Base-by-base conservation (phyloP, 1,140 invertebrate species). In the Drosophila lacertosa region DNA sequence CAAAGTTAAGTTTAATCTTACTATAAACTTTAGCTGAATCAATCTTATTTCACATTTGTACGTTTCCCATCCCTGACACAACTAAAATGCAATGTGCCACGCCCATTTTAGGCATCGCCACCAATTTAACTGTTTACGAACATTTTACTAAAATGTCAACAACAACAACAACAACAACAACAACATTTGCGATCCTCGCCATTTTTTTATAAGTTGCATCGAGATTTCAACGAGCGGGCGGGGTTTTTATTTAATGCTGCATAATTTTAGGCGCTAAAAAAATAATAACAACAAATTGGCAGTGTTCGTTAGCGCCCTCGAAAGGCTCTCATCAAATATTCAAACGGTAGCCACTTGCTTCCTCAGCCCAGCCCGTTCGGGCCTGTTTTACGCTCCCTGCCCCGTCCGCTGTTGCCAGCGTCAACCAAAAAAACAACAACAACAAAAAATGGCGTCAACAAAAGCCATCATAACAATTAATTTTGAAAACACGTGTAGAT, bases 401-500 rank as follows among this genome's bases (percentile, higher is more conserved):
- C 2, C 13, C 2, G 1, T 22, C 62, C 42, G 57, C 18, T 45
- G 18, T 16, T n/a, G 20, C 10, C 22, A 54, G 64, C 42, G 58
- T 29, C 29, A 63, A 67, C 39, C 35, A 18, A 11, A 60, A 79
- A 37, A 53, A 59, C 26, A 39, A 4, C 48, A 71, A 24, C 40
- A 67, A 65, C 72, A 74, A 86, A 86, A 88, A 82, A 88, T 67
- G 74, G 78, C 82, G 74, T 77, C 82, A 86, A 84, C 84, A 84
- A 89, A 89, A 77, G 79, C 84, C 84, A 89, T 89, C 76, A 89
- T 79, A 84, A 80, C 84, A 89, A 89, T 89, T 89, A 89, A 89
- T 89, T 89, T 89, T 71, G 68, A 89, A 89, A 89, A 89, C 84
- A 89, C 84, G 84, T 89, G 84, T 89, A 89, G 84, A 89, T 89